These are phyloP conservation scores for Antheraea yamamai DNA, from an alignment of 2,888 invertebrate genomes.

Conservation along the genomic window DNA sequence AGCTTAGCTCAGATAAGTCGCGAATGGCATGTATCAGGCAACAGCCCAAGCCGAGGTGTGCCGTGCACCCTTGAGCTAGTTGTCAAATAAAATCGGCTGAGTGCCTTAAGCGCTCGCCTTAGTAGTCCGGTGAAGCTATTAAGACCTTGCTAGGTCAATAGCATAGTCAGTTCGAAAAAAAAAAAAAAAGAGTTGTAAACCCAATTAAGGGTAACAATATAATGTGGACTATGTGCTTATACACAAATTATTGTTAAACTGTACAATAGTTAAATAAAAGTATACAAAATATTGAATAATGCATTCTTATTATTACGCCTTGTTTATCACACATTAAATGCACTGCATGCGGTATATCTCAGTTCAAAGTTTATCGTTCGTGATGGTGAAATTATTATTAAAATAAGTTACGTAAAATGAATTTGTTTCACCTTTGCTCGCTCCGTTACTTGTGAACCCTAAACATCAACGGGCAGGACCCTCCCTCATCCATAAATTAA, in stretches of 20 bases:
- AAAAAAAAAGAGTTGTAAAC: no score
- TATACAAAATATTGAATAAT: neutral
- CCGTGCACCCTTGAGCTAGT: no score
- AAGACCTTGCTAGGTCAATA: no score
- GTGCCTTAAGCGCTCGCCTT: no score
- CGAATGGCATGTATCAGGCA: no score
- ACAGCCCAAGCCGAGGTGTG: no score
- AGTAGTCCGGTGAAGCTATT: no score
- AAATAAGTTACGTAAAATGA: slow-evolving; percentile 25
- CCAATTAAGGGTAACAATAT: no score
- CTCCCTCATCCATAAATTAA: slow-evolving; percentile 60
- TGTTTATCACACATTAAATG: slow-evolving; percentile 2
- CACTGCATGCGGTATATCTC: slow-evolving; percentile 21
- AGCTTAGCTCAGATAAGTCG: no score
- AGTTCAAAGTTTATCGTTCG: slow-evolving; percentile 16
- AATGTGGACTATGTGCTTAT: no score
- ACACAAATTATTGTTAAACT: neutral
- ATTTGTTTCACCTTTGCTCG: slow-evolving; percentile 52
- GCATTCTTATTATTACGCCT: neutral
- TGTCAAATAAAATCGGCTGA: no score
- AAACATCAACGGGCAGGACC: slow-evolving; percentile 58
- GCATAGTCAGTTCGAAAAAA: no score
- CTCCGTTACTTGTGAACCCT: slow-evolving; percentile 52
- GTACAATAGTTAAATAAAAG: neutral
- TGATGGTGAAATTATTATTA: slow-evolving; percentile 14